Evolutionary conservation across 2,113 vertebrate genomes (phyloP), one percentile per base, ranked within the genome.

Genomic region (Pachypanchax playfairii): DNA sequence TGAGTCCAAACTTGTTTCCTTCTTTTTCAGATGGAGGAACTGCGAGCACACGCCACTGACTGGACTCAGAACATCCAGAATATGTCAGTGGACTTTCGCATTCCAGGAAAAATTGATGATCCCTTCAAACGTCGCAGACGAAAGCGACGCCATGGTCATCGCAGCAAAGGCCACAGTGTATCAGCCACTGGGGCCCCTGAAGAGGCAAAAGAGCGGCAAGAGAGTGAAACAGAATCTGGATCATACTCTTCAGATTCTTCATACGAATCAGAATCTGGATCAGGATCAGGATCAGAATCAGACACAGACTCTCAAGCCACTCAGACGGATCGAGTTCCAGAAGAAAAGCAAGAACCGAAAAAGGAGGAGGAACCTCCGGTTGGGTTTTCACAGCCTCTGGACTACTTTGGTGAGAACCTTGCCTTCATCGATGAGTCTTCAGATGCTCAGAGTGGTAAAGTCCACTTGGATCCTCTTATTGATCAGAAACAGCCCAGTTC

Each of bases 361-460:
- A 74, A 81, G 49, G 46, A 80, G 18, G 49, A 78, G 18, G 4
- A 44, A 24, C 46, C 33, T 53, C 81, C 70, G 10, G 83, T 87
- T 0, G 41, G 75, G 20, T 38, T 84, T 51, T 89, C 84, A 51
- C 92, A 92, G 3, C 92, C 92, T 39, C 75, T 96, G 71, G 94
- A 95, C 73, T 95, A 93, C 83, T 90, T 93, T 65, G 93, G 93
- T n/a, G 94, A 95, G 85, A 95, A 96, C 52, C 87, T 96, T 24
- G 94, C 94, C 0, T 96, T 92, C 70, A 96, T 96, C 11, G 95
- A 96, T 0, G 94, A 95, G 85, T 95, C 94, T 3, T 96, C 94
- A 0, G 95, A 95, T 55, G 87, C 93, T 11, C 91, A 93, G 80
- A 96, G 94, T 10, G 91, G 71, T 31, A 92, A 87, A 73, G 56